Conservation (phyloP, 2,797 vertebrate genomes). For the Cossypha polioptera region DNA sequence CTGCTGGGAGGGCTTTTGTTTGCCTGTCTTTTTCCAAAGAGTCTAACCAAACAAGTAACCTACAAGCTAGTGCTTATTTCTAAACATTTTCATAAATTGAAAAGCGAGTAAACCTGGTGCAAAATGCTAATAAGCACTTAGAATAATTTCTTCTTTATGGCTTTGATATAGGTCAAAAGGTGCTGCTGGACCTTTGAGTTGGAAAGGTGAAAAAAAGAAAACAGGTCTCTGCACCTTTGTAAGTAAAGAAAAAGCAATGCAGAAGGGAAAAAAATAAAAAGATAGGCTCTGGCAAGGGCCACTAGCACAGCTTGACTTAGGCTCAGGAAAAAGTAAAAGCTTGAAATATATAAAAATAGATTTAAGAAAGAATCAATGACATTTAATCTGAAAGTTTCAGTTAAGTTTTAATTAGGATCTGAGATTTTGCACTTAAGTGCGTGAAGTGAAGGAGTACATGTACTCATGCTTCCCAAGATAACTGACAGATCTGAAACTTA, state of each 20-base stretch:
- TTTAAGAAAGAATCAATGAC: constrained; percentile 57
- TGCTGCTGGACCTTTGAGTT: not conserved
- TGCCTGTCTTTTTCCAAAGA: not conserved
- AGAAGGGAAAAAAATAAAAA: not conserved
- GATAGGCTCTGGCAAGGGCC: not conserved
- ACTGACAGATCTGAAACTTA: constrained; percentile 51
- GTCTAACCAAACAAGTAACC: not conserved
- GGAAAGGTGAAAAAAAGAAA: not conserved
- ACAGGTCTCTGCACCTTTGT: not conserved
- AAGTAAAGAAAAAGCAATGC: not conserved
- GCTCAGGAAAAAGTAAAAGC: constrained; percentile 19
- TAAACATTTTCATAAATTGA: not conserved
- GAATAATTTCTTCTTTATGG: not conserved
- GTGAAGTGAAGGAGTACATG: constrained; percentile 12
- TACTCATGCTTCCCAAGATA: constrained; percentile 36
- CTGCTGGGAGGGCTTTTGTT: not conserved
- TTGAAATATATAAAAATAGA: constrained; percentile 50
- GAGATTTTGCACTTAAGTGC: constrained; percentile 29
- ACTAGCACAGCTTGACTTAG: constrained; percentile 40
- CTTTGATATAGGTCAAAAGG: not conserved
- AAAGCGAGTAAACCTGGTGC: not conserved
- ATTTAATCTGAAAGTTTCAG: constrained; percentile 55
- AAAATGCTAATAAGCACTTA: not conserved
- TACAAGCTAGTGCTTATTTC: not conserved
- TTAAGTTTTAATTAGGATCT: constrained; percentile 60